Evolutionary conservation across 2,797 vertebrate species (phyloP), one percentile per base, ranked within the genome.

Genomic region (Caiman crocodilus): DNA sequence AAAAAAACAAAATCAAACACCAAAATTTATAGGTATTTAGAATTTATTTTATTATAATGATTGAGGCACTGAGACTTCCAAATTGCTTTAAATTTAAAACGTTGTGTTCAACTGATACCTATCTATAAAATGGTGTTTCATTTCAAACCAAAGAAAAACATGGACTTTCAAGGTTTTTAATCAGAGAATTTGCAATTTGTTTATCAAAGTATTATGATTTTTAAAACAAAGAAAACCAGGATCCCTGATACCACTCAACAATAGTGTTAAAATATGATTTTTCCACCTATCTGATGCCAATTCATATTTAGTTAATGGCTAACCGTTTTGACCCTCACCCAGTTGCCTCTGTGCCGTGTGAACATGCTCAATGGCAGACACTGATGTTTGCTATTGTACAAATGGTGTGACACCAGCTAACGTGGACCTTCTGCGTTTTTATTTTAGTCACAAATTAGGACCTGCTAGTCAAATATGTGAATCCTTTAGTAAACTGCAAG

Each of bases 381-480:
- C 4, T 55, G 74, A 23, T 1, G 15, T 28, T n/a, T 3, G 56
- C 7, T 1, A 79, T 6, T 17, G 74, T 91, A 69, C 8, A 57
- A 84, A 94, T 18, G 82, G 13, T 84, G n/a, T 35, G 3, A 4
- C 71, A 21, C 42, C n/a, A 83, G 73, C 18, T 78, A 87, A 8
- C 55, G 58, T 6, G 88, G 87, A 86, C 12, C 20, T 92, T 60
- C 91, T 9, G 4, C 6, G 90, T 94, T 96, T 93, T 14, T 35
- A 79, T 92, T 95, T 87, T 83, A 84, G 58, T 84, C 81, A 94
- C 35, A 91, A 93, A 94, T 96, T 85, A 92, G 57, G 76, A 85
- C 9, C 80, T 85, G 14, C 32, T 81, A 78, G 79, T 67, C 79
- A 6, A 25, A 25, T 26, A 61, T 87, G 86, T 64, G 94, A 94